These are phyloP conservation scores for Noctilio leporinus DNA, from an alignment of 2,113 vertebrate genomes.

Conservation along the genomic window DNA sequence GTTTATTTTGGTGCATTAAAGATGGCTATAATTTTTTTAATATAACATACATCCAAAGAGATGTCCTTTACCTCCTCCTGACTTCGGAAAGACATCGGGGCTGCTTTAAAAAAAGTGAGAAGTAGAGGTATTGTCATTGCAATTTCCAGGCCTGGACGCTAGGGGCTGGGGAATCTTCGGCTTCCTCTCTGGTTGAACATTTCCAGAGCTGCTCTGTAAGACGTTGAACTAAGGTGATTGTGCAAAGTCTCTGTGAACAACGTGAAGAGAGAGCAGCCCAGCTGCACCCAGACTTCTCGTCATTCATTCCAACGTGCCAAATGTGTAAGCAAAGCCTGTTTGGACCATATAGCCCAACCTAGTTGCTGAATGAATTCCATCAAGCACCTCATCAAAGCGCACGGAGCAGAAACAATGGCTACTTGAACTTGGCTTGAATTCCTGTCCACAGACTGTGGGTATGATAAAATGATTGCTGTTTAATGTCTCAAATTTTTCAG, in stretches of 20 bases:
- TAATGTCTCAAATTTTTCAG: neutral
- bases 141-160: neutral
- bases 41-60: neutral
- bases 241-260: neutral
- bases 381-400: neutral
- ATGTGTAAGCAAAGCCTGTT: neutral
- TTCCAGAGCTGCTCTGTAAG: neutral
- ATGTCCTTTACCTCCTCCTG: rapidly evolving
- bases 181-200: neutral
- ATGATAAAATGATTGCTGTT: neutral
- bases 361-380: rapidly evolving
- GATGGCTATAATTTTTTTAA: neutral
- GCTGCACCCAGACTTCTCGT: neutral
- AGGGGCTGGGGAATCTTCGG: neutral
- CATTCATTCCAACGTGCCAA: neutral
- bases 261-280: neutral
- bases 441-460: neutral
- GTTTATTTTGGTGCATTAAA: neutral
- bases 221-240: neutral
- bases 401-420: neutral
- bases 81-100: neutral
- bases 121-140: neutral
- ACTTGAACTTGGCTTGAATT: neutral
- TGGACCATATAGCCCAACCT: neutral
- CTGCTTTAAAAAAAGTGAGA: neutral